Evolutionary conservation across 2,113 vertebrate genomes (phyloP).

Genomic region (Mionectes macconnelli): DNA sequence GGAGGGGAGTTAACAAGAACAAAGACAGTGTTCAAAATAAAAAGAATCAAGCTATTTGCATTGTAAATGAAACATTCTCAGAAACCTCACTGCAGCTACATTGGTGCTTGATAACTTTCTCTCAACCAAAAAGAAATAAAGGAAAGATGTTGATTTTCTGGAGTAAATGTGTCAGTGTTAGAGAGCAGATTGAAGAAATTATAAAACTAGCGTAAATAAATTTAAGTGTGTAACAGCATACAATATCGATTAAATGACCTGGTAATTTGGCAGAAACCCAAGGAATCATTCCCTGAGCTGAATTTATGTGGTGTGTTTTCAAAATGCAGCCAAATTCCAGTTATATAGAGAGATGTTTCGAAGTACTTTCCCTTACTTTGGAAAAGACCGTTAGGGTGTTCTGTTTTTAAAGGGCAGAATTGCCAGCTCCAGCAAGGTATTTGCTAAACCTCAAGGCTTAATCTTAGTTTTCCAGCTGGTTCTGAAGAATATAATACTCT

Average conservation of each 20-base stretch:
- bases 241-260: slow-evolving; percentile 59
- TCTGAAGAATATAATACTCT: neutral
- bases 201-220: slow-evolving; percentile 66
- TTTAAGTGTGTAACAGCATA: slow-evolving; percentile 57
- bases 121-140: slow-evolving; percentile 50
- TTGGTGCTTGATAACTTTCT: neutral
- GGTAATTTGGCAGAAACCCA: slow-evolving; percentile 49
- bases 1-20: neutral
- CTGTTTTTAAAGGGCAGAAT: slow-evolving; percentile 37
- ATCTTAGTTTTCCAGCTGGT: slow-evolving; percentile 28
- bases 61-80: slow-evolving; percentile 31
- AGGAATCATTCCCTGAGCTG: slow-evolving; percentile 53
- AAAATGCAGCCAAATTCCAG: slow-evolving; percentile 49
- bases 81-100: neutral
- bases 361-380: slow-evolving; percentile 23
- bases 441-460: slow-evolving; percentile 19
- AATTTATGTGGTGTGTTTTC: slow-evolving; percentile 60
- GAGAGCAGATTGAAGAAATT: slow-evolving; percentile 63
- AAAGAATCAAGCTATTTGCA: neutral
- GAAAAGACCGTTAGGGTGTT: slow-evolving; percentile 30
- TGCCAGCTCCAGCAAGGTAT: neutral
- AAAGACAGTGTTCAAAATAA: slow-evolving; percentile 43
- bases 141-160: slow-evolving; percentile 37
- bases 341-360: slow-evolving; percentile 11
- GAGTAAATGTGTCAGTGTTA: slow-evolving; percentile 47